Base-by-base conservation (phyloP, 2,888 invertebrate species). In the Sesia apiformis region DNA sequence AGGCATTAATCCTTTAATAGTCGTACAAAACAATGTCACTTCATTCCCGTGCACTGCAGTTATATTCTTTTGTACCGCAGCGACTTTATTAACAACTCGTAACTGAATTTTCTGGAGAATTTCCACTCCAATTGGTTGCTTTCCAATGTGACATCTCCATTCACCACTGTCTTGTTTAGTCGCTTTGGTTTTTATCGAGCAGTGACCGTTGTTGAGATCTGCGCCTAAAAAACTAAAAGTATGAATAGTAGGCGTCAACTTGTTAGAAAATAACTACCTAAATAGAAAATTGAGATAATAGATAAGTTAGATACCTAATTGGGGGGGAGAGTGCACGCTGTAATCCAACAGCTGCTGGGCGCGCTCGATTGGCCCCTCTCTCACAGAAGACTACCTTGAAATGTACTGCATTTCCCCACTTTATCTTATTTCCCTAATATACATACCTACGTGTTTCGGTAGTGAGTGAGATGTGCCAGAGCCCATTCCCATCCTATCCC, bases 71-170 rank as follows among this genome's bases (percentile, higher is more conserved):
- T 76, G 65, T 2, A 84, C 60, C 0, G 90, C 86, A 0, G 89
- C 85, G 40, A 90, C 55, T 41, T 81, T 66, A n/a, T 60, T 67
- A 3, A 78, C 86, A 0, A 87, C 76, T 4, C 82, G 64, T 0
- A 89, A 70, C 40, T 76, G 60, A 40, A 84, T 84, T 4, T 60
- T 66, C 57, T 84, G 78, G 60, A 72, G 75, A 0, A 65, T 68
- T 59, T 88, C 88, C 23, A 81, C 57, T 0, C 85, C 78, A 4
- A 68, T 69, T 0, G 64, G 58, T 39, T 70, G 64, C 3, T 67
- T 69, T 1, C 90, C 91, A 7, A 90, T 84, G 58, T 90, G 84
- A 58, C 91, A 91, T 3, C 66, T 74, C 91, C 91, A 91, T 57
- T 70, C 65, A 0, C 91, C 91, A 3, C 72, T 70, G 57, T 89